Percentiles rank a stretch among this genome's conserved stretches.
Conservation (phyloP, 2,113 vertebrate genomes). For the Aleadryas rufinucha region DNA sequence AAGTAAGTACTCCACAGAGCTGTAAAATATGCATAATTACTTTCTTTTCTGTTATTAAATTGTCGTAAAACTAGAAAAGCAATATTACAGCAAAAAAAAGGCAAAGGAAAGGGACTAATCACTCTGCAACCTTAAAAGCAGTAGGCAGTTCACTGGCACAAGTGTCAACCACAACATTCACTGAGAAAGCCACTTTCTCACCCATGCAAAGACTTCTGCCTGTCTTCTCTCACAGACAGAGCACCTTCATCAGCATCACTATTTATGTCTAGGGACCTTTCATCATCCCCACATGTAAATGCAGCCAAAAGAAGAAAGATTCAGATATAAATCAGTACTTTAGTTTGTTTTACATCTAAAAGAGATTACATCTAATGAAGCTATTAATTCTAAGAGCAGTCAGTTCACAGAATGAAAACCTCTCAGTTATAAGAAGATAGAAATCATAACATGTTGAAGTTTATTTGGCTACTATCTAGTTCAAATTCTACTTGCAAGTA, state of each 20-base stretch:
- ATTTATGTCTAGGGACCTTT: conserved; percentile 55
- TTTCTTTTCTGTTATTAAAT: neutral
- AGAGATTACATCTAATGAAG: neutral
- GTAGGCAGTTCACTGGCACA: neutral
- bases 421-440: neutral
- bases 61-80: neutral
- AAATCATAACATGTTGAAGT: neutral
- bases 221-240: conserved; percentile 9
- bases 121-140: neutral
- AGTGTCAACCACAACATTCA: neutral
- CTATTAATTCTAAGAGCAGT: neutral
- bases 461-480: neutral
- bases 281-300: neutral
- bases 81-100: neutral
- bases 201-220: conserved; percentile 7
- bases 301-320: neutral
- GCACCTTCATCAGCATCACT: conserved; percentile 30
- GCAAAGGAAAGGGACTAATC: neutral
- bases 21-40: neutral
- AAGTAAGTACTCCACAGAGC: neutral
- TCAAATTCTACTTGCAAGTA: neutral
- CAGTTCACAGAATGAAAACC: neutral
- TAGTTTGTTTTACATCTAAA: neutral
- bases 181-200: conserved; percentile 42
- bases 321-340: neutral